Conservation (phyloP, 2,797 vertebrate species). For the Knipowitschia caucasica region DNA sequence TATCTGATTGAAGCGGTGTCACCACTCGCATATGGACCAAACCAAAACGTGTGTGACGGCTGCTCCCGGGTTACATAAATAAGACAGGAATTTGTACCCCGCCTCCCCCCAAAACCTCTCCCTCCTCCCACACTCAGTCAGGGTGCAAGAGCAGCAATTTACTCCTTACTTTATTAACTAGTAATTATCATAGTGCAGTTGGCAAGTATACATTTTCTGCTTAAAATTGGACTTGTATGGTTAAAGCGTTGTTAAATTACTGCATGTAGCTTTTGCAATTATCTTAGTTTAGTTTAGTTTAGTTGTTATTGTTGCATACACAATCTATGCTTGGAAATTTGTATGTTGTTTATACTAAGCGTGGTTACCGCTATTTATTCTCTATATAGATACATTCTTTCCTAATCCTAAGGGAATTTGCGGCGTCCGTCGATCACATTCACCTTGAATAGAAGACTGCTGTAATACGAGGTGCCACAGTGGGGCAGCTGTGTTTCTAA, state of each 20-base stretch:
- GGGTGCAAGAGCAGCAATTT: neutral
- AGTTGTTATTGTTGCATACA: too few relatives aligned
- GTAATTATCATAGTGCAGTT: neutral
- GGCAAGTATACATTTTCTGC: too few relatives aligned
- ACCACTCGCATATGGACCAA: conserved; percentile 17
- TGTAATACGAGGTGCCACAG: too few relatives aligned
- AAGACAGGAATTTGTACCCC: conserved; percentile 65
- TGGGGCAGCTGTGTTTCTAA: too few relatives aligned
- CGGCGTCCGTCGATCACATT: too few relatives aligned
- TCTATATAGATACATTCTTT: too few relatives aligned
- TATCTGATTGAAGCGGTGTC: conserved; percentile 24
- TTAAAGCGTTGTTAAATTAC: neutral
- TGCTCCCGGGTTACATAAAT: conserved; percentile 69
- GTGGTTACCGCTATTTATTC: too few relatives aligned
- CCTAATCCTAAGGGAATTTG: too few relatives aligned
- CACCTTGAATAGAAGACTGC: too few relatives aligned
- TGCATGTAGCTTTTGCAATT: neutral
- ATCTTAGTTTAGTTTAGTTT: too few relatives aligned
- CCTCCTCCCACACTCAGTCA: conserved; percentile 24
- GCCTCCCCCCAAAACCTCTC: conserved; percentile 42
- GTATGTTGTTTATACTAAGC: too few relatives aligned
- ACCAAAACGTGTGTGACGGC: conserved; percentile 19
- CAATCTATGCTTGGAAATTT: too few relatives aligned
- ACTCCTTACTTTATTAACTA: neutral
- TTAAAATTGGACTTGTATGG: neutral